phyloP scores from a whole-genome alignment of 2,797 vertebrate genomes.

The Pteronotus mesoamericanus region DNA sequence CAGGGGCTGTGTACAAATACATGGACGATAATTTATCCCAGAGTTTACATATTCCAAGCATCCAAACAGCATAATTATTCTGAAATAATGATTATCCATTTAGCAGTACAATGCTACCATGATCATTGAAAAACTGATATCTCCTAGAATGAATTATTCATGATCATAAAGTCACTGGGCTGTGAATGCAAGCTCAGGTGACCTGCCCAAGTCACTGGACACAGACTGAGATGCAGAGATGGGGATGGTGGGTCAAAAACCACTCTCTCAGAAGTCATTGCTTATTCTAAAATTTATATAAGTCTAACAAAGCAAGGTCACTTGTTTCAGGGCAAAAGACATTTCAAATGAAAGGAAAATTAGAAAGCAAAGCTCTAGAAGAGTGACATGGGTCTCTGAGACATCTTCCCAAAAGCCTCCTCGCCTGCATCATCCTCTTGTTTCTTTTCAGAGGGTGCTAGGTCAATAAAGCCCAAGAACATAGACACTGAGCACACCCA shows the following conservation, averaged over 20 bases:
- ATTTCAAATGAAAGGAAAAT: background rate
- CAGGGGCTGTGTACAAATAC: accelerated
- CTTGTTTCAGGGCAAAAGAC: background rate
- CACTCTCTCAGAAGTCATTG: background rate
- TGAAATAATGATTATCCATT: background rate
- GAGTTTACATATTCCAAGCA: background rate
- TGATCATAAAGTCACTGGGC: accelerated
- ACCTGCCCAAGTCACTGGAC: accelerated
- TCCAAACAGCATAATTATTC: background rate
- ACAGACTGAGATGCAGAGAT: accelerated
- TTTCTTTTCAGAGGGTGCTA: accelerated
- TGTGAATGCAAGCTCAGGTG: accelerated
- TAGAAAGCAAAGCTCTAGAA: accelerated
- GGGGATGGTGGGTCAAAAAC: accelerated
- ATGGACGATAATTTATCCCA: background rate
- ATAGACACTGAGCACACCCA: accelerated
- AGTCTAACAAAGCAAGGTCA: background rate
- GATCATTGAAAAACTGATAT: background rate
- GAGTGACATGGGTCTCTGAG: accelerated
- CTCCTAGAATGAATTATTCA: background rate
- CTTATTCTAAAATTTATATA: background rate
- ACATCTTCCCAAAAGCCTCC: accelerated
- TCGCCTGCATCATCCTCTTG: accelerated
- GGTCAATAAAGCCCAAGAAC: accelerated
- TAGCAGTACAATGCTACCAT: background rate